Base-by-base conservation (phyloP, 2,113 vertebrate genomes). In the Melanocharis versteri region DNA sequence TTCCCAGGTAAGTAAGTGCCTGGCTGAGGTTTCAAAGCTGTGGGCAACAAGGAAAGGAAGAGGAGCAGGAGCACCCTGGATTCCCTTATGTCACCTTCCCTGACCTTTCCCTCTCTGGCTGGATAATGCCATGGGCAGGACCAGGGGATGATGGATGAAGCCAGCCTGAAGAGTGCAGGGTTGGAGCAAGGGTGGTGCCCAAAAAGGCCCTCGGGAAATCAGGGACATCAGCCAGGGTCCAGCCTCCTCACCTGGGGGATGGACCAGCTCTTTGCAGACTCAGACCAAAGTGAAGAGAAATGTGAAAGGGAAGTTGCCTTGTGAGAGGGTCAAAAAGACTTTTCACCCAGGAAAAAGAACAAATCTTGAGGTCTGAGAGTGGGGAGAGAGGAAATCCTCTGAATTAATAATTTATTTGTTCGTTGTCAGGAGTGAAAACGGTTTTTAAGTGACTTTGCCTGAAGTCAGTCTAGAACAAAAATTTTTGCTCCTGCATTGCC, bases 41-140 rank as follows among this genome's bases (percentile, higher is more conserved):
- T 39, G 54, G 51, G 57, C 10, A 26, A 17, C 0, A 1, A 33
- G 2, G 35, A 26, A 22, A 60, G 58, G 64, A 84, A 39, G 54
- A 84, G 16, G 20, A 73, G 23, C 2, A 2, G 57, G 33, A 37
- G 17, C 3, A 4, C 16, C 56, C 40, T 48, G 9, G 0, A 0
- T 39, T 18, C 5, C 31, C 19, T 61, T 51, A 5, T 2, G 23
- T 13, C 45, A 31, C 45, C 12, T 81, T 48, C 22, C 37, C 33
- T 68, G 28, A 10, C 7, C 15, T 54, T 62, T 66, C 13, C 6
- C 18, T 35, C 26, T 61, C 22, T 17, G 8, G 4, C 16, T 58
- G 39, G 21, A 6, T 21, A 23, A 16, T 1, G 8, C 4, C 11
- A 0, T 22, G 50, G 31, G 39, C 15, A 54, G 75, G 39, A 58